These are phyloP conservation scores for Polyergus mexicanus DNA, from an alignment of 1,140 invertebrate genomes.

Conservation along the genomic window DNA sequence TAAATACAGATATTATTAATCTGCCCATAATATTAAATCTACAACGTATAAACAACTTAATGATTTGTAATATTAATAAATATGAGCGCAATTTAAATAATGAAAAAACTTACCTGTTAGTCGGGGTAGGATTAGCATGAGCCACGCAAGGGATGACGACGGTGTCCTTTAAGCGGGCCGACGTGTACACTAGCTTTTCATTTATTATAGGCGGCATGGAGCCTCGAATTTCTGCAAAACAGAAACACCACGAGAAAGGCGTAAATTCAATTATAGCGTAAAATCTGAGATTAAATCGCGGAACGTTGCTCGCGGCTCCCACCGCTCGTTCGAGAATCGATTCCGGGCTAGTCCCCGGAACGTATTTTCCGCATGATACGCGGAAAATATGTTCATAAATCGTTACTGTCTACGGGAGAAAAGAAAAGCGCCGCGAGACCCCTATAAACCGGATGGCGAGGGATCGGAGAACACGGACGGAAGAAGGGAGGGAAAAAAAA, in stretches of 20 bases:
- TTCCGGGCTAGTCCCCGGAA: conserved; percentile 79
- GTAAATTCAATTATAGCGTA: conserved; percentile 33
- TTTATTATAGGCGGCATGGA: conserved; percentile 87
- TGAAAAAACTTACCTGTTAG: conserved; percentile 86
- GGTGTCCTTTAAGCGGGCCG: conserved; percentile 87
- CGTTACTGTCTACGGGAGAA: conserved; percentile 72
- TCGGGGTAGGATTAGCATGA: conserved; percentile 88
- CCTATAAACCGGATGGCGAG: neutral
- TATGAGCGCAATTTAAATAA: neutral
- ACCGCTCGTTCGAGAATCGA: conserved; percentile 70
- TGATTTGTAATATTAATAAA: neutral
- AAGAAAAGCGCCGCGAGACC: conserved; percentile 62
- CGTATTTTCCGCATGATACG: conserved; percentile 82
- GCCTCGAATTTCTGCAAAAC: conserved; percentile 85
- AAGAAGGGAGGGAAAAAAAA: conserved; percentile 25
- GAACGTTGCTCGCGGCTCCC: neutral
- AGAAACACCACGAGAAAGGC: conserved; percentile 13
- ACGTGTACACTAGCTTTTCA: conserved; percentile 85
- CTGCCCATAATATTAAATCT: neutral
- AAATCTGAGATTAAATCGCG: conserved; percentile 39
- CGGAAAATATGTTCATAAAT: conserved; percentile 85
- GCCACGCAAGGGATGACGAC: conserved; percentile 90
- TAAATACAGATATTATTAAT: conserved; percentile 26
- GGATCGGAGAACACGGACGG: neutral
- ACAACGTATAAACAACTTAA: neutral